Percentiles rank a stretch among this genome's conserved stretches.
Conservation (phyloP, 2,113 vertebrate genomes). For the Nyctibius bracteatus region DNA sequence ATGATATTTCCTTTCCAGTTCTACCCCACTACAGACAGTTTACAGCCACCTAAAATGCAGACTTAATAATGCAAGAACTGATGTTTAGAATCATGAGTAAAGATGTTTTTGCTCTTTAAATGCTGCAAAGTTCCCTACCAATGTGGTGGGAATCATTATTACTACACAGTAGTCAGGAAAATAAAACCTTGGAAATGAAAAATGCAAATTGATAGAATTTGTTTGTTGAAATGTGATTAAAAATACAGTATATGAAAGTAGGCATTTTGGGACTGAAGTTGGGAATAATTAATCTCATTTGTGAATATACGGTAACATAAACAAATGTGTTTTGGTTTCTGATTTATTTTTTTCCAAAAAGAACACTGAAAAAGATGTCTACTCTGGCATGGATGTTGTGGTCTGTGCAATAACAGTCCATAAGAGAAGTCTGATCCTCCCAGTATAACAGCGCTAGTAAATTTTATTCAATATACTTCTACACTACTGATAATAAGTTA, state of each 20-base stretch:
- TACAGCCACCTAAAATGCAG: background rate
- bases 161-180: background rate
- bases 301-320: background rate
- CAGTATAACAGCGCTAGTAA: background rate
- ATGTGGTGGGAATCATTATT: constrained; percentile 43
- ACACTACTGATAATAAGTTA: background rate
- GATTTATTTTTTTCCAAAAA: background rate
- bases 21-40: background rate
- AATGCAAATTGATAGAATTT: background rate
- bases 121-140: background rate
- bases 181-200: background rate
- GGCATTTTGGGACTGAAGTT: background rate
- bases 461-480: background rate
- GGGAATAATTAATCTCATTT: background rate
- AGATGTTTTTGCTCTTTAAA: background rate
- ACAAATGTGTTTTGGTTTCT: background rate
- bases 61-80: background rate
- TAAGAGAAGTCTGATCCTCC: background rate
- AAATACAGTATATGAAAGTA: background rate
- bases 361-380: background rate
- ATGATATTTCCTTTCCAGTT: background rate
- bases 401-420: background rate
- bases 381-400: background rate
- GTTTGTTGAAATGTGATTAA: constrained; percentile 3
- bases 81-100: constrained; percentile 2